Conservation (phyloP, 2,888 invertebrate species). For the Rhodophaea formosa region DNA sequence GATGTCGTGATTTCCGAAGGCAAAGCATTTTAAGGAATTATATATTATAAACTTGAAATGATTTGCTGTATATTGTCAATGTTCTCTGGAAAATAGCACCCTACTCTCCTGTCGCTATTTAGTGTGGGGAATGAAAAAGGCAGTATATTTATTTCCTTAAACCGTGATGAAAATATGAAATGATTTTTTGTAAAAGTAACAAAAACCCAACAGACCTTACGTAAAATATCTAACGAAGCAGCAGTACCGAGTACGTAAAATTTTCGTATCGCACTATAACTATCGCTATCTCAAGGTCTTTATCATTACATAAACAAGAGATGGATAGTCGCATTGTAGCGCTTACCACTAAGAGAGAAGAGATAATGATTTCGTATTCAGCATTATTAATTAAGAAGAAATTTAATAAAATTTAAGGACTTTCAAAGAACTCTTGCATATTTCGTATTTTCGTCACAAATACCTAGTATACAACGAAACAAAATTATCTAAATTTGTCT, state of each 20-base stretch:
- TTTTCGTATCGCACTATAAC: too few relatives aligned
- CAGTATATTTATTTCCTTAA: slow-evolving; percentile 46
- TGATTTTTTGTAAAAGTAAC: neutral
- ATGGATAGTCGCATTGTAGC: too few relatives aligned
- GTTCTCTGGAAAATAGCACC: slow-evolving; percentile 70
- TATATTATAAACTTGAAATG: slow-evolving; percentile 36
- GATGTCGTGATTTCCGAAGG: slow-evolving; percentile 61
- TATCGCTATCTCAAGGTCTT: too few relatives aligned
- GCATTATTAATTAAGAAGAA: too few relatives aligned
- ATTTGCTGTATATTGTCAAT: slow-evolving; percentile 43
- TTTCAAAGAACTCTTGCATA: too few relatives aligned
- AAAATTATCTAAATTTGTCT: slow-evolving; percentile 18
- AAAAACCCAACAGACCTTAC: too few relatives aligned
- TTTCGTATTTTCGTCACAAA: slow-evolving; percentile 11
- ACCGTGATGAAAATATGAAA: slow-evolving; percentile 39
- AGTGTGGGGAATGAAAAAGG: slow-evolving; percentile 66
- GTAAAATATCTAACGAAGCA: too few relatives aligned
- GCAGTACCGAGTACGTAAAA: too few relatives aligned
- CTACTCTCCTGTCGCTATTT: slow-evolving; percentile 75
- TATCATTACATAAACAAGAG: too few relatives aligned
- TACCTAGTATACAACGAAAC: slow-evolving; percentile 36
- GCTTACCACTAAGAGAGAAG: too few relatives aligned
- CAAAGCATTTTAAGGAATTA: slow-evolving; percentile 37
- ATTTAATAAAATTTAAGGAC: too few relatives aligned
- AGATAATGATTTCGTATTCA: too few relatives aligned